phyloP scores from a whole-genome alignment of 2,888 invertebrate genomes.

The Caenorhabditis zanzibari region DNA sequence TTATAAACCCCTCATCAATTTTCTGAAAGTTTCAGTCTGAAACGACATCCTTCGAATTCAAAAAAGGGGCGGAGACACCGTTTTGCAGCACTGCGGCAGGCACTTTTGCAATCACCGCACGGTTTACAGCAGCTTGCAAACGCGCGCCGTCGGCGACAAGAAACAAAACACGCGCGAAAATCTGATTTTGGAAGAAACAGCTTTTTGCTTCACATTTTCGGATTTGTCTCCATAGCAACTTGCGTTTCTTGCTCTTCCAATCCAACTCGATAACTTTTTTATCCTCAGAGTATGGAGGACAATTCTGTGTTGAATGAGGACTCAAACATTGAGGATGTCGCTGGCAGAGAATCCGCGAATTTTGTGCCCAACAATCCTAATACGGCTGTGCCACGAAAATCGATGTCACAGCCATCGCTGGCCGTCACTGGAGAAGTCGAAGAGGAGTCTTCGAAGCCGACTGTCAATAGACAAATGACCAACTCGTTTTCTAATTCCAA shows the following conservation, averaged over 20 bases:
- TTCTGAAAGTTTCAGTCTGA: background rate
- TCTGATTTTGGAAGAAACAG: background rate
- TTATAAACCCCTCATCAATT: background rate
- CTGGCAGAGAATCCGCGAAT: background rate
- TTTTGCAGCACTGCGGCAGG: constrained; percentile 27
- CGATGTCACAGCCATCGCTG: constrained; percentile 47
- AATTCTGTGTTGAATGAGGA: constrained; percentile 54
- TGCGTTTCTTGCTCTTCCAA: background rate
- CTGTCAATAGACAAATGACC: constrained; percentile 9
- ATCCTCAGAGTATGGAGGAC: constrained; percentile 40
- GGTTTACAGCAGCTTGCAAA: constrained; percentile 1
- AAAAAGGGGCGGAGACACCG: constrained; percentile 24
- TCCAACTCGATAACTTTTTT: background rate
- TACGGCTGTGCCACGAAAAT: constrained; percentile 25
- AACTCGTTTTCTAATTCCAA: constrained; percentile 28
- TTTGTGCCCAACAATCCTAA: background rate
- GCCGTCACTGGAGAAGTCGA: constrained; percentile 1
- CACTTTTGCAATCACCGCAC: constrained; percentile 25
- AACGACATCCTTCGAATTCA: constrained; percentile 49
- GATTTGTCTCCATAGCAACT: constrained; percentile 36
- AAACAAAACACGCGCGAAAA: constrained; percentile 14
- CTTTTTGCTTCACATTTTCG: background rate
- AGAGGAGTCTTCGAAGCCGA: background rate
- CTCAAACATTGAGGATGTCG: constrained; percentile 40
- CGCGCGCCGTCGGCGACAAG: constrained; percentile 8